These are phyloP conservation scores for Notechis scutatus DNA, from an alignment of 2,113 vertebrate species.

Conservation along the genomic window DNA sequence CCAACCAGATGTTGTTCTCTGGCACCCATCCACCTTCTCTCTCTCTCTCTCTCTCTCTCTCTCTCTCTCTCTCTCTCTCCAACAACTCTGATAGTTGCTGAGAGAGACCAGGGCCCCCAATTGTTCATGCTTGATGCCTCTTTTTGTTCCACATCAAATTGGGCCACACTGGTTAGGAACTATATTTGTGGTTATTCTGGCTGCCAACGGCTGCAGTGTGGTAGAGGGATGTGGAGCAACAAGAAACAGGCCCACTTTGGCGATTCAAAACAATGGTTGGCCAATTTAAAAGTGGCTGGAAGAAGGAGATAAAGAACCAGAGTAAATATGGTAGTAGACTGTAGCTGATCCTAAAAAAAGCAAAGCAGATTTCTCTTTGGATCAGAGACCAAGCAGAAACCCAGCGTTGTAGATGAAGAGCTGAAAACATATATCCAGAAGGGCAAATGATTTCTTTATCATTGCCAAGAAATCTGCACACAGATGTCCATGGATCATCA, in stretches of 20 bases:
- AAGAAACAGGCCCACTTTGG: slow-evolving; percentile 17
- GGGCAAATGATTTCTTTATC: not conserved
- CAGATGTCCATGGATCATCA: not conserved
- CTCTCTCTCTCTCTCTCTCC: too few relatives aligned
- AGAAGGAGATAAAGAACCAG: not conserved
- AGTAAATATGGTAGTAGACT: not conserved
- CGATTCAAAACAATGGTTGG: not conserved
- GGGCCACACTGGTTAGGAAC: not conserved
- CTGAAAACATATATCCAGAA: not conserved
- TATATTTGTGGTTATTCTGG: not conserved
- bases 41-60: too few relatives aligned
- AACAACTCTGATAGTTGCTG: not conserved
- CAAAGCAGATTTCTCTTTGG: not conserved
- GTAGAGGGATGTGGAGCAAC: slow-evolving; percentile 2
- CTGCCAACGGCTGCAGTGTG: not conserved
- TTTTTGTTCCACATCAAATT: accelerated
- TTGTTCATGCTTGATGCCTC: not conserved
- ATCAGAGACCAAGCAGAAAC: not conserved
- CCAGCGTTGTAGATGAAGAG: not conserved
- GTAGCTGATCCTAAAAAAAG: not conserved
- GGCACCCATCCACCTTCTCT: not conserved
- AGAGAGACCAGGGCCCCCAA: slow-evolving; percentile 31
- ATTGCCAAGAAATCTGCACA: not conserved
- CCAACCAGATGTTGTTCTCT: slow-evolving; percentile 20
- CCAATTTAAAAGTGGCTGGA: slow-evolving; percentile 20